Evolutionary conservation across 2,797 vertebrate genomes (phyloP).

Genomic region (Cuculus canorus): DNA sequence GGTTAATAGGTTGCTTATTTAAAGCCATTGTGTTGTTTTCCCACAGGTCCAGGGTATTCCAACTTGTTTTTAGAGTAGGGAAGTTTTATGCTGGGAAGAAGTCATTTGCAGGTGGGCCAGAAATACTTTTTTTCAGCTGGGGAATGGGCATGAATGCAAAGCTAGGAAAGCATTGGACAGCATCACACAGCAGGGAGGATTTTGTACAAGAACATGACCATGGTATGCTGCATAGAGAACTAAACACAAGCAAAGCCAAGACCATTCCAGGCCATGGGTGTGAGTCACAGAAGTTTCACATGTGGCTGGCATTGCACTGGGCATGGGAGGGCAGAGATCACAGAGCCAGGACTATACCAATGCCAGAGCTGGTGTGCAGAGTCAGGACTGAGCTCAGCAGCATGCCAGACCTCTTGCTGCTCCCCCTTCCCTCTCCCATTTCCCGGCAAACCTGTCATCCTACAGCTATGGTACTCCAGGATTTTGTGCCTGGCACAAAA

Average conservation of each 20-base stretch:
- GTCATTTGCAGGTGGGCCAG: neutral
- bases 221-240: neutral
- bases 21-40: neutral
- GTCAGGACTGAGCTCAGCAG: neutral
- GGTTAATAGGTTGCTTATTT: neutral
- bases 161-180: neutral
- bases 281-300: neutral
- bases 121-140: neutral
- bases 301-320: neutral
- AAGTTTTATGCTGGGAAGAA: neutral
- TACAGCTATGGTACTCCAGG: neutral
- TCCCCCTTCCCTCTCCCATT: neutral
- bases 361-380: neutral
- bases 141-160: neutral
- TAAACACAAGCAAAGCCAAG: neutral
- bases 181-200: neutral
- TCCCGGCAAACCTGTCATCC: neutral
- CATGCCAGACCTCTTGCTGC: neutral
- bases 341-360: neutral
- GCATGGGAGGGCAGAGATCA: neutral
- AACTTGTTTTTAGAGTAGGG: neutral
- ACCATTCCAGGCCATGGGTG: neutral
- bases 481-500: neutral
- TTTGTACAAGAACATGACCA: neutral
- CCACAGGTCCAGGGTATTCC: neutral